Evolutionary conservation across 2,888 invertebrate genomes (phyloP), one percentile per base, ranked within the genome.

Genomic region (Operophtera brumata): DNA sequence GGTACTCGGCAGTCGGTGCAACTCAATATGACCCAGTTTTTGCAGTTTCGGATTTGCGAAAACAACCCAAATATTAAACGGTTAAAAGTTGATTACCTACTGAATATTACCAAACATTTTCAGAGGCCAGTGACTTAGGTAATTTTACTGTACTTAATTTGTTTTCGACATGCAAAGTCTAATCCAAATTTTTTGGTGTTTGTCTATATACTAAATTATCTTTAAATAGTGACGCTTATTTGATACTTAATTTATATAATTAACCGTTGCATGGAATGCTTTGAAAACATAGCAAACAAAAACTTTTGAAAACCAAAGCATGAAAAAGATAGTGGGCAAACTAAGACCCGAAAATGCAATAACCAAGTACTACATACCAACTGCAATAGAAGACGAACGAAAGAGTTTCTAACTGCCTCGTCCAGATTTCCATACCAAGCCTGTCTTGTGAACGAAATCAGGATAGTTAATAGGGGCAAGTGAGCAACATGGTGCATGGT

Each of bases 21-120:
- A 77, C 77, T 79, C 70, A 69, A 77, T 79, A 71, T 75, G 79
- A 75, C 80, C 80, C 69, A 76, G 69, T 84, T 85, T 78, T 79
- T 78, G 66, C 70, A 64, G 62, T 63, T 78, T 79, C 77, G 66
- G 69, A 64, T 60, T 64, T 57, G 59, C 54, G 60, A 56, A 63
- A 64, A 64, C 64, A 60, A 61, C 56, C 65, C 57, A 59, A 51
- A 54, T 49, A 59, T 65, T 66, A 20, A 20, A 20, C 20, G 20
- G 20, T 67, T 64, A 61, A 71, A 67, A 63, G 63, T 51, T 64
- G 65, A 69, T 78, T 73, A n/a, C n/a, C n/a, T n/a, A 70, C 66
- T 61, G 60, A 68, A 73, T 70, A 70, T 72, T 14, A 26, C 2
- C 20, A 20, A 3, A 20, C 20, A 20, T 20, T 20, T 20, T 20